A percentile compares a stretch with the other conserved stretches of the same genome.
These are phyloP conservation scores for Phocides pigmalion DNA, from an alignment of 1,140 invertebrate species.

Conservation along the genomic window DNA sequence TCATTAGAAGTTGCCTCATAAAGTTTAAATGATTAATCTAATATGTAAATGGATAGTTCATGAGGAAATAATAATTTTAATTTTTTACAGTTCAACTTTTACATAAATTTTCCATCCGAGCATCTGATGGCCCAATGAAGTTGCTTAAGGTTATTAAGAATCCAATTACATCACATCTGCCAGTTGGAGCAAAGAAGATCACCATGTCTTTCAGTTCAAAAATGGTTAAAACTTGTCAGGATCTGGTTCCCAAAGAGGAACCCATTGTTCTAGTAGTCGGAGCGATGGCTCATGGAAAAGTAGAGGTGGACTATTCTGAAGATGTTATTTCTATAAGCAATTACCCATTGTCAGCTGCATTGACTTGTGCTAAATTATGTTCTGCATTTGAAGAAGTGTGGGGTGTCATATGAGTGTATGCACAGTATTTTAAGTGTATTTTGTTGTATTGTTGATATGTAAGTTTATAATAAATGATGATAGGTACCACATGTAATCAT, in stretches of 20 bases:
- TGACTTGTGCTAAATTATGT: slow-evolving; percentile 98
- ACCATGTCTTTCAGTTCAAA: slow-evolving; percentile 95
- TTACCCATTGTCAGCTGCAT: slow-evolving; percentile 97
- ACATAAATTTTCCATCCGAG: slow-evolving; percentile 96
- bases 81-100: slow-evolving; percentile 94
- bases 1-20: no score
- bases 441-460: no score
- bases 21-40: no score
- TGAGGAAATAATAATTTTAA: background rate
- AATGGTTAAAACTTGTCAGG: slow-evolving; percentile 89
- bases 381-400: slow-evolving; percentile 98
- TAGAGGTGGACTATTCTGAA: slow-evolving; percentile 96
- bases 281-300: slow-evolving; percentile 98
- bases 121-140: slow-evolving; percentile 95
- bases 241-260: slow-evolving; percentile 92
- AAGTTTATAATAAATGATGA: no score
- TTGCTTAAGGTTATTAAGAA: slow-evolving; percentile 99
- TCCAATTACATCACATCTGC: slow-evolving; percentile 96
- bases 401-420: slow-evolving; percentile 88
- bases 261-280: slow-evolving; percentile 97
- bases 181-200: slow-evolving; percentile 96
- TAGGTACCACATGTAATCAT: no score
- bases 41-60: no score
- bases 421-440: no score
- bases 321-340: slow-evolving; percentile 96